Evolutionary conservation across 2,113 vertebrate genomes (phyloP).

Genomic region (Malaclemys terrapin): DNA sequence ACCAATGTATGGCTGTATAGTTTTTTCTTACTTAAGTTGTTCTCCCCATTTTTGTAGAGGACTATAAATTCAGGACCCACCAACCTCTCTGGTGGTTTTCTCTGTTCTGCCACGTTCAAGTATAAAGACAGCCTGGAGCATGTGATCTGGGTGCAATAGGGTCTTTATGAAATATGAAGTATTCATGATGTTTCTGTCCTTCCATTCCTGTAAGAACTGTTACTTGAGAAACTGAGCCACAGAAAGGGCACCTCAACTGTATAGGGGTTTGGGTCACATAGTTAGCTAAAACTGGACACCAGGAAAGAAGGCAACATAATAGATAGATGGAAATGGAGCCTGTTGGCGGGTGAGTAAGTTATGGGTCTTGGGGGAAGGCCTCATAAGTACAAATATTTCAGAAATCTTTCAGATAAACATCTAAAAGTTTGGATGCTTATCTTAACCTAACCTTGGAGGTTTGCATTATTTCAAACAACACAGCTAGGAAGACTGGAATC

Average conservation of each 20-base stretch:
- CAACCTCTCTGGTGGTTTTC: not conserved
- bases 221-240: accelerated
- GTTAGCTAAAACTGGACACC: not conserved
- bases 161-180: not conserved
- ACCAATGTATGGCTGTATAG: not conserved
- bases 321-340: not conserved
- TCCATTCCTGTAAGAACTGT: not conserved
- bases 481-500: not conserved
- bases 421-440: not conserved
- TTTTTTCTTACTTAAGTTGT: not conserved
- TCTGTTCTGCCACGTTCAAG: not conserved
- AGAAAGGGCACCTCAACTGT: not conserved
- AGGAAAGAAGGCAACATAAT: not conserved
- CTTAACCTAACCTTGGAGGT: not conserved
- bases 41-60: not conserved
- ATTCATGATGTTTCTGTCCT: not conserved
- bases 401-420: not conserved
- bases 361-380: not conserved
- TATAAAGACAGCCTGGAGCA: not conserved
- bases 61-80: not conserved
- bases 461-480: not conserved
- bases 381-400: not conserved
- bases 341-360: not conserved
- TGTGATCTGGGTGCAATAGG: not conserved
- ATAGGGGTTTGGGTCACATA: not conserved